Evolutionary conservation across 2,113 vertebrate species (phyloP).

Genomic region (Isichthys henryi): DNA sequence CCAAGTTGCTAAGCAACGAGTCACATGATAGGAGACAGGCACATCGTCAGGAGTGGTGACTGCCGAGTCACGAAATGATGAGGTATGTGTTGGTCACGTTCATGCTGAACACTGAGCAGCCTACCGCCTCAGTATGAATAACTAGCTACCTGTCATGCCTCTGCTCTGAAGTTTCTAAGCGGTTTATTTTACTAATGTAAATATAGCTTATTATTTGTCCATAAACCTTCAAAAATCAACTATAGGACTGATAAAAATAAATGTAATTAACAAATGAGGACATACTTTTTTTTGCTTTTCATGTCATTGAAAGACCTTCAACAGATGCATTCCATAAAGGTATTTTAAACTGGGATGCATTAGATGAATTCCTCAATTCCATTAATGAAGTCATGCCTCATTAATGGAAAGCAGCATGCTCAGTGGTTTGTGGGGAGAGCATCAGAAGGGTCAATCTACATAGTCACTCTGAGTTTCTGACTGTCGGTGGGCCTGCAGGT

Average conservation of each 20-base stretch:
- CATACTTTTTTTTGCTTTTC: not conserved
- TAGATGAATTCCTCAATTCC: not conserved
- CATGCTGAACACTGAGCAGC: not conserved
- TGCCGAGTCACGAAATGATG: not conserved
- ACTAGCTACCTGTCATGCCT: not conserved
- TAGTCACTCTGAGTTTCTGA: not conserved
- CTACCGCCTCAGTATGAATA: not conserved
- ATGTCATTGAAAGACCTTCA: not conserved
- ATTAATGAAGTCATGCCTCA: not conserved
- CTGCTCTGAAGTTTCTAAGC: not conserved
- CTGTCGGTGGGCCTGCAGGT: not conserved
- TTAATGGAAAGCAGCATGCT: not conserved
- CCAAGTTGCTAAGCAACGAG: not conserved
- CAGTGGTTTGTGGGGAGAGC: not conserved
- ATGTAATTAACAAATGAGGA: not conserved
- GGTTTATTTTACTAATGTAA: not conserved
- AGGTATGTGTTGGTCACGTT: not conserved
- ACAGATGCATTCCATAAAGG: not conserved
- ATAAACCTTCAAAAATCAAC: not conserved
- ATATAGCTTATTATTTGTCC: not conserved
- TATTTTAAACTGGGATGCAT: not conserved
- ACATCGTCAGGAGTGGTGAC: too few relatives aligned
- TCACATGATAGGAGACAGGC: too few relatives aligned
- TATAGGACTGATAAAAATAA: not conserved
- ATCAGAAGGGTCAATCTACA: not conserved